Evolutionary conservation across 1,140 invertebrate species (phyloP).

Genomic region (Bombus sibiricus): DNA sequence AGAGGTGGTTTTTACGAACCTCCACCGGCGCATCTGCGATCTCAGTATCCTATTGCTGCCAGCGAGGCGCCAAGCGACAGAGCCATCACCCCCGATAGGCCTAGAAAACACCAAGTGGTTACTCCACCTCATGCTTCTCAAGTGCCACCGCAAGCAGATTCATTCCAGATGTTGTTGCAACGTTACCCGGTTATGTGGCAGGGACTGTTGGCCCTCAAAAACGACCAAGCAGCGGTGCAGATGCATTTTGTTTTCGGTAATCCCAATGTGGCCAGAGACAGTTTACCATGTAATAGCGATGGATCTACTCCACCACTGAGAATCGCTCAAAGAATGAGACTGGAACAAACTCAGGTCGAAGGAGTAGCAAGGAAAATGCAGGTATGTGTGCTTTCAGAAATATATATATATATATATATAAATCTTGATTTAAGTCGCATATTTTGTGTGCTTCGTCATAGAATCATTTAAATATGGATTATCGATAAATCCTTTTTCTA

Average conservation of each 20-base stretch:
- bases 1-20: conserved; percentile 84
- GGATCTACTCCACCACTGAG: conserved; percentile 92
- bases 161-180: conserved; percentile 90
- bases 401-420: too few relatives aligned
- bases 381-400: conserved; percentile 83
- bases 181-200: conserved; percentile 98
- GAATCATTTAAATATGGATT: not conserved
- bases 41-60: conserved; percentile 79
- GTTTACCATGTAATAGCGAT: conserved; percentile 91
- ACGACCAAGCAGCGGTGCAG: conserved; percentile 97
- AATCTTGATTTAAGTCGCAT: not conserved
- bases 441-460: not conserved
- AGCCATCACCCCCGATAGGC: conserved; percentile 82
- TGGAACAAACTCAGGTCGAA: conserved; percentile 96
- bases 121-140: conserved; percentile 89
- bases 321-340: conserved; percentile 97
- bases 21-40: conserved; percentile 85
- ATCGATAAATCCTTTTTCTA: too few relatives aligned
- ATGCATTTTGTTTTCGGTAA: conserved; percentile 99
- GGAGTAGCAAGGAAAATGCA: conserved; percentile 98
- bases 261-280: conserved; percentile 91
- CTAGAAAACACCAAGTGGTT: conserved; percentile 84
- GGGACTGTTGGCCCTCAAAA: conserved; percentile 96
- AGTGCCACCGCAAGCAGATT: conserved; percentile 90
- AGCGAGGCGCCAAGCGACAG: conserved; percentile 82